Percentiles rank a stretch among this genome's conserved stretches.
These are phyloP conservation scores for Lasioglossum lativentre DNA, from an alignment of 2,888 invertebrate species.

Conservation along the genomic window DNA sequence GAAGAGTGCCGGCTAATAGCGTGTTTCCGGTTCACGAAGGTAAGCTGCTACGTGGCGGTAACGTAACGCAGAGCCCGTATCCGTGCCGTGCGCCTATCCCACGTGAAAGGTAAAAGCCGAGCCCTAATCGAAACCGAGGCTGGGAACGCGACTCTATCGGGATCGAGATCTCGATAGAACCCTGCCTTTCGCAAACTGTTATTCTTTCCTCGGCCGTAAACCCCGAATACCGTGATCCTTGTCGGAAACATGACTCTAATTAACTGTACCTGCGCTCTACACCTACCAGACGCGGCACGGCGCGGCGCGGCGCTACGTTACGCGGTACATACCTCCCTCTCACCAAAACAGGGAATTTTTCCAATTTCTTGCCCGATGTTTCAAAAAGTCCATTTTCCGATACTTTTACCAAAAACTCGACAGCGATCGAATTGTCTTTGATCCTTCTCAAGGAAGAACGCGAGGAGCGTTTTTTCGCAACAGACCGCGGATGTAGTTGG, in stretches of 20 bases:
- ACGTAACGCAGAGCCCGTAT: conserved; percentile 13
- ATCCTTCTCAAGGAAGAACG: background rate
- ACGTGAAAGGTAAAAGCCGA: conserved; percentile 46
- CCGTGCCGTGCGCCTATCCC: background rate
- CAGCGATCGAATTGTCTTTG: background rate
- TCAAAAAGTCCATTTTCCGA: background rate
- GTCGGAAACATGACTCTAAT: conserved; percentile 8
- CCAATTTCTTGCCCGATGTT: background rate
- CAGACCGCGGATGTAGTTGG: background rate
- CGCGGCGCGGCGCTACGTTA: background rate
- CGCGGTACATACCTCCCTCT: background rate
- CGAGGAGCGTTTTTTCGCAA: background rate
- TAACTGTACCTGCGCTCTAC: conserved; percentile 7
- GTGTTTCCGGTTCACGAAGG: conserved; percentile 62
- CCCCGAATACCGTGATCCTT: conserved; percentile 3
- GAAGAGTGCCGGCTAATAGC: conserved; percentile 64
- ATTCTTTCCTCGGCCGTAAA: background rate
- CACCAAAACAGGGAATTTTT: no score
- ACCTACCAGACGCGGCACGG: background rate
- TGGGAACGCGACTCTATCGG: background rate
- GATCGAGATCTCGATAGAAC: conserved; percentile 7
- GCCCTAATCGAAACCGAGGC: conserved; percentile 40
- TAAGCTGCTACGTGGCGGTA: conserved; percentile 28
- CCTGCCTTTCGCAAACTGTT: conserved; percentile 11
- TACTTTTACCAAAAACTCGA: background rate